Conservation (phyloP, 37 sponge, comb jelly and placozoan species). For the Ephydatia muelleri region DNA sequence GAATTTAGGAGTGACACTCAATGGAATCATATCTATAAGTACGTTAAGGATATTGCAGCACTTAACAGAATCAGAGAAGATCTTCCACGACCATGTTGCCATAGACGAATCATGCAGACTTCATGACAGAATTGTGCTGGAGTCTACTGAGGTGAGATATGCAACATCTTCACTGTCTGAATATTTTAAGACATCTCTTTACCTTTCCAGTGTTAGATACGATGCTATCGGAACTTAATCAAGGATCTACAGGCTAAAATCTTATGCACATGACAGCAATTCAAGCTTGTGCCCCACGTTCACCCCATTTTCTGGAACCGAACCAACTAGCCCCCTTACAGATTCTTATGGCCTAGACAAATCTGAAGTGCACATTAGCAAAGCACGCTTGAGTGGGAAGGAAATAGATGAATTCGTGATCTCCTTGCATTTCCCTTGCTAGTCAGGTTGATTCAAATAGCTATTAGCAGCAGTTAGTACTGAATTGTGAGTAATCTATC, state of each 20-base stretch:
- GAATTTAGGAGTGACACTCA: constrained; percentile 34
- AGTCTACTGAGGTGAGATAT: constrained; percentile 34
- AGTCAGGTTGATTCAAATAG: constrained; percentile 28
- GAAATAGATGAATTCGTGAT: constrained; percentile 15
- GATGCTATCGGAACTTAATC: constrained; percentile 7
- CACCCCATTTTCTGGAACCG: constrained; percentile 20
- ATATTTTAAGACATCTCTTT: constrained; percentile 8
- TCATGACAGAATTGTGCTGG: constrained; percentile 33
- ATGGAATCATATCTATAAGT: constrained; percentile 44
- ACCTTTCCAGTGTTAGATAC: constrained; percentile 44
- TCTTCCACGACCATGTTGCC: constrained; percentile 31
- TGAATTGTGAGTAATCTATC: constrained; percentile 59
- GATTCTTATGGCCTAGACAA: constrained; percentile 10
- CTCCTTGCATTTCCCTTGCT: constrained; percentile 24
- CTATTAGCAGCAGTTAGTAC: constrained; percentile 50
- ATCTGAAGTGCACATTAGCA: constrained; percentile 35
- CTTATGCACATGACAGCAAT: constrained; percentile 25
- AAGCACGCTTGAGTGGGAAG: constrained; percentile 37
- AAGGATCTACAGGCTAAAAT: constrained; percentile 3
- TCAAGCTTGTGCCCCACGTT: constrained; percentile 39
- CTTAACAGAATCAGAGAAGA: constrained; percentile 22
- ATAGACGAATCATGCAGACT: no score
- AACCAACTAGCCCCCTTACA: constrained; percentile 20
- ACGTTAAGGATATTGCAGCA: constrained; percentile 21
- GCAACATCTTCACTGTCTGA: constrained; percentile 3